Base-by-base conservation (phyloP, 2,888 invertebrate genomes). In the Pristionchus arcanus region DNA sequence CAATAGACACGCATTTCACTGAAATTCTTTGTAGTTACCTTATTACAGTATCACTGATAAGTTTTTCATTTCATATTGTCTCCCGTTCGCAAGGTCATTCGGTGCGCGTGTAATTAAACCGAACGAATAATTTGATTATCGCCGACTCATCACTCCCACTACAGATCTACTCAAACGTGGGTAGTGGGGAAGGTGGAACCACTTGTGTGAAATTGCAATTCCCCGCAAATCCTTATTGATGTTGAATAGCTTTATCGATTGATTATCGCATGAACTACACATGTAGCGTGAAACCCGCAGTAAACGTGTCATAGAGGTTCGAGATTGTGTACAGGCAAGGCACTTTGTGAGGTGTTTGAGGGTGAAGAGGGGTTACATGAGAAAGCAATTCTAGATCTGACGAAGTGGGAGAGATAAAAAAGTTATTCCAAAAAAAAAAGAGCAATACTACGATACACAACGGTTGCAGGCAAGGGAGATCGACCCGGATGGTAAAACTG, bases 271-370 rank as follows among this genome's bases (percentile, higher is more conserved):
- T 42, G 37, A 31, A 9, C 42, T 49, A 37, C 21, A 25, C 71
- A 71, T 71, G 71, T 31, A 34, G 28, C n/a, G 9, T 37, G 42
- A 37, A 37, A 74, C 74, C 74, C 74, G 74, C 74, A 37, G 11
- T 19, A 37, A 21, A 0, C 2, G 7, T 74, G 74, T 74, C 74
- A 74, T 74, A 81, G 81, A 81, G 81, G 81, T 81, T 81, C 81
- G n/a, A 81, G 74, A 68, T 16, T 42, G 21, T 81, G 49, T 81
- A 81, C 81, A 81, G 81, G 81, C 81, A 81, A 81, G 81, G 81
- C 81, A 81, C 81, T 42, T 81, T 81, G 74, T 74, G 74, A 74
- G 37, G 13, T 25, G n/a, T 63, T 63, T 25, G n/a, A n/a, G n/a
- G n/a, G n/a, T 11, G n/a, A 25, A 25, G 25, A 1, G 25, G 59